These are phyloP conservation scores for Chrysaora quinquecirrha DNA, from an alignment of 30 jellyfish, hydroid and myxozoan species.

Conservation along the genomic window DNA sequence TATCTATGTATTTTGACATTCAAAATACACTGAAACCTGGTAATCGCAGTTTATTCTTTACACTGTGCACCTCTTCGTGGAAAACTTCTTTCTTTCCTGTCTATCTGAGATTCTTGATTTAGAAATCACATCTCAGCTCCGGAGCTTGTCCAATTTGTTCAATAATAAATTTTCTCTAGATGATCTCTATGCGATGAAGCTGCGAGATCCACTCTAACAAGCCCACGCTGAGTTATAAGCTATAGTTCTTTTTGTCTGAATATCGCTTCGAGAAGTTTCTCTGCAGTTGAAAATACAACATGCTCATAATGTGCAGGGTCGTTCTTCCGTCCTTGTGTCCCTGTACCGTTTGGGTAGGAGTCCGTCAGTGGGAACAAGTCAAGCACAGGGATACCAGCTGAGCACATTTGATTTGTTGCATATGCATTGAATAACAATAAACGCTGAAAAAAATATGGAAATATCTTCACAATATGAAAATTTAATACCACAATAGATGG, in stretches of 20 bases:
- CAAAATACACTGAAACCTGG: no score
- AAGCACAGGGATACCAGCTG: conserved; percentile 65
- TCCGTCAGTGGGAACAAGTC: conserved; percentile 73
- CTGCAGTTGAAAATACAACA: conserved; percentile 34
- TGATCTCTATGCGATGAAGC: no score
- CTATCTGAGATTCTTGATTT: no score
- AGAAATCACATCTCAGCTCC: no score
- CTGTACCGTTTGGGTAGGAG: conserved; percentile 72
- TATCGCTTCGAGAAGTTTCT: conserved; percentile 22
- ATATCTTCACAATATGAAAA: not conserved
- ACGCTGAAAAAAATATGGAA: conserved; percentile 7
- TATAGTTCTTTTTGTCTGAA: not conserved
- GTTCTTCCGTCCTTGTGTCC: conserved; percentile 35
- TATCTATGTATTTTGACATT: no score
- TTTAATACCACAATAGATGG: not conserved
- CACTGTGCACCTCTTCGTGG: no score
- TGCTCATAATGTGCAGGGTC: conserved; percentile 80
- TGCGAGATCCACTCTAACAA: no score
- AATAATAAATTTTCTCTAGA: no score
- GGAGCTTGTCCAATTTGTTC: no score
- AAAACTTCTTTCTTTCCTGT: no score
- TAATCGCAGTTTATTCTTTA: no score
- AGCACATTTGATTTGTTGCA: conserved; percentile 71
- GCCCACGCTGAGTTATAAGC: no score
- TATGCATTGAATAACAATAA: conserved; percentile 50